These are phyloP conservation scores for Caenorhabditis sinica DNA, from an alignment of 2,888 invertebrate genomes.

Conservation along the genomic window DNA sequence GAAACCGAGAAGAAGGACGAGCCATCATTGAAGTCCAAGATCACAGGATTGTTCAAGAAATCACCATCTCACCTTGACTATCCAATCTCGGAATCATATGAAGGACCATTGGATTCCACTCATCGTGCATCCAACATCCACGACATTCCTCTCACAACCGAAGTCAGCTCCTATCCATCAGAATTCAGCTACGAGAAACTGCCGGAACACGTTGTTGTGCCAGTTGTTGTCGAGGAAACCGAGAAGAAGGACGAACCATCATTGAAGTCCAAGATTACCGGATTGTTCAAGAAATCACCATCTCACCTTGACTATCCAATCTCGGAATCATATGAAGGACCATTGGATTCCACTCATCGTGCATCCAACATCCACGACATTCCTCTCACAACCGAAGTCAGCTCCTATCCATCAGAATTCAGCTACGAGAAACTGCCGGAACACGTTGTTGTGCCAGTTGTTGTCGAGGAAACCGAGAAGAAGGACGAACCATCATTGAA, in stretches of 20 bases:
- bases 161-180: conserved; percentile 23
- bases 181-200: conserved; percentile 38
- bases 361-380: conserved; percentile 23
- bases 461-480: conserved; percentile 50
- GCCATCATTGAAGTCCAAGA: conserved; percentile 29
- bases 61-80: conserved; percentile 39
- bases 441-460: conserved; percentile 28
- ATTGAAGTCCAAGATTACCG: conserved; percentile 61
- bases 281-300: conserved; percentile 68
- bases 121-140: conserved; percentile 28
- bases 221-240: conserved; percentile 27
- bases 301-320: conserved; percentile 69
- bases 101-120: conserved; percentile 31
- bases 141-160: conserved; percentile 45
- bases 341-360: conserved; percentile 37
- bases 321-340: conserved; percentile 66
- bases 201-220: conserved; percentile 19
- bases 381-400: conserved; percentile 25
- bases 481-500: conserved; percentile 59
- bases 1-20: conserved; percentile 35
- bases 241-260: conserved; percentile 47
- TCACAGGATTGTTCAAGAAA: conserved; percentile 36
- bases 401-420: conserved; percentile 36
- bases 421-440: conserved; percentile 49
- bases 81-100: conserved; percentile 27